These are phyloP conservation scores for Aphidius ervi DNA, from an alignment of 1,140 invertebrate species.

Conservation along the genomic window DNA sequence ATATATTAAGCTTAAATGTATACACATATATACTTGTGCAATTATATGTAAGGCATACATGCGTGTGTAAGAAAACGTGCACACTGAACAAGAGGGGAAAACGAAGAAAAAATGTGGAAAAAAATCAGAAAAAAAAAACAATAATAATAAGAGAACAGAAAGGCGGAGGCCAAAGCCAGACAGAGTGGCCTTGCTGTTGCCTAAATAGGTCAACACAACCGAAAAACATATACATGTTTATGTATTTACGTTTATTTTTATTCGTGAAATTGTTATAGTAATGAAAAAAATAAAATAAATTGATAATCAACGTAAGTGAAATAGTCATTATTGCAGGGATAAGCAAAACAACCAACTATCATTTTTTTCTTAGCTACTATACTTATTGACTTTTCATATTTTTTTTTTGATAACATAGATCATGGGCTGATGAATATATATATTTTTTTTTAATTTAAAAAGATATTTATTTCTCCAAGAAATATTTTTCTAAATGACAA, in stretches of 20 bases:
- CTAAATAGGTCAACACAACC: conserved; percentile 25
- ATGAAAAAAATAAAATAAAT: not conserved
- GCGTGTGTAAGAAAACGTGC: conserved; percentile 1
- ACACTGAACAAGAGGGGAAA: conserved; percentile 18
- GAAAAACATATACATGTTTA: not conserved
- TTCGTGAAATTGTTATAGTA: not conserved
- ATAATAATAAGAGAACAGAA: conserved; percentile 7
- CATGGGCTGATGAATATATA: too few relatives aligned
- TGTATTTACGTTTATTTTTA: not conserved
- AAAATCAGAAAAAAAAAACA: too few relatives aligned
- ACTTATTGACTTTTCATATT: too few relatives aligned
- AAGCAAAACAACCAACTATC: too few relatives aligned
- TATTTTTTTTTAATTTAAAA: too few relatives aligned
- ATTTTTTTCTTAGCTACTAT: too few relatives aligned
- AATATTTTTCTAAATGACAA: too few relatives aligned
- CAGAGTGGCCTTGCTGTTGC: conserved; percentile 22
- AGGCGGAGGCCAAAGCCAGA: conserved; percentile 25
- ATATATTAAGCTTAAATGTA: not conserved
- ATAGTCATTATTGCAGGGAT: too few relatives aligned
- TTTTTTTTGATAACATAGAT: too few relatives aligned
- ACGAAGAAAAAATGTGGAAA: conserved; percentile 1
- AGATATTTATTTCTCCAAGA: too few relatives aligned
- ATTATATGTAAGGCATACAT: conserved; percentile 16
- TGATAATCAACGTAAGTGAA: too few relatives aligned
- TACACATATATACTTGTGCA: conserved; percentile 4